Evolutionary conservation across 1,140 invertebrate genomes (phyloP).

Genomic region (Drosophila auraria): DNA sequence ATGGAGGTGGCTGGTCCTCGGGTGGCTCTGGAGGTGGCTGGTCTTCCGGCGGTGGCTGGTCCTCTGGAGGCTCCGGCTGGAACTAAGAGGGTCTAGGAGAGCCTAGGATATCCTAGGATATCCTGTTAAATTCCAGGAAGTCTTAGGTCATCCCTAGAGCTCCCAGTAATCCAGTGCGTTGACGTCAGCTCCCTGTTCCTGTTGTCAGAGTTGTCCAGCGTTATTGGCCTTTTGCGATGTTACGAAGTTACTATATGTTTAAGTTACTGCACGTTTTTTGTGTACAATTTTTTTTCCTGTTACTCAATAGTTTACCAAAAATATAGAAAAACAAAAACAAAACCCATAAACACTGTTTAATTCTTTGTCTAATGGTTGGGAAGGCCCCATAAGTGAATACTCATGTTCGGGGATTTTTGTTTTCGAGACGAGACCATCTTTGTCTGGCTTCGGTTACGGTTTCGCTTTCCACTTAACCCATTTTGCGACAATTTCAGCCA

Average conservation of each 20-base stretch:
- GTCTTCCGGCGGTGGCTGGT: slow-evolving; percentile 42
- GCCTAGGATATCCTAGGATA: not conserved
- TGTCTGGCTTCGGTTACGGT: slow-evolving; percentile 11
- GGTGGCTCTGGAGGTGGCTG: slow-evolving; percentile 36
- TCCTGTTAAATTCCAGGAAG: slow-evolving; percentile 5
- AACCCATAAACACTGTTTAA: not conserved
- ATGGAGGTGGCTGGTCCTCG: slow-evolving; percentile 33
- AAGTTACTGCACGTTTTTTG: slow-evolving; percentile 50
- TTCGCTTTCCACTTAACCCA: slow-evolving; percentile 39
- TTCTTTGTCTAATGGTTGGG: slow-evolving; percentile 15
- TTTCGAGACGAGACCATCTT: not conserved
- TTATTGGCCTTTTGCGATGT: slow-evolving; percentile 61
- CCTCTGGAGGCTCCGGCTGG: slow-evolving; percentile 42
- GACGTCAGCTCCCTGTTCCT: slow-evolving; percentile 58
- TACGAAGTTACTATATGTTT: slow-evolving; percentile 48
- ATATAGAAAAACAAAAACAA: slow-evolving; percentile 18
- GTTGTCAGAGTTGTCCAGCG: slow-evolving; percentile 64
- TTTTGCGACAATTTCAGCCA: slow-evolving; percentile 13
- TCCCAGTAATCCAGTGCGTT: slow-evolving; percentile 13
- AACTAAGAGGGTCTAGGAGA: slow-evolving; percentile 18
- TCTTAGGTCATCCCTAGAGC: slow-evolving; percentile 3
- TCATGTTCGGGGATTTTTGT: slow-evolving; percentile 31
- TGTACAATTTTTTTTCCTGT: slow-evolving; percentile 43
- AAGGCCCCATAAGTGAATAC: slow-evolving; percentile 14
- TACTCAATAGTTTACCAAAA: slow-evolving; percentile 32